Percentiles rank a stretch among this genome's conserved stretches.
Conservation (phyloP, 2,113 vertebrate genomes). For the Connochaetes taurinus region DNA sequence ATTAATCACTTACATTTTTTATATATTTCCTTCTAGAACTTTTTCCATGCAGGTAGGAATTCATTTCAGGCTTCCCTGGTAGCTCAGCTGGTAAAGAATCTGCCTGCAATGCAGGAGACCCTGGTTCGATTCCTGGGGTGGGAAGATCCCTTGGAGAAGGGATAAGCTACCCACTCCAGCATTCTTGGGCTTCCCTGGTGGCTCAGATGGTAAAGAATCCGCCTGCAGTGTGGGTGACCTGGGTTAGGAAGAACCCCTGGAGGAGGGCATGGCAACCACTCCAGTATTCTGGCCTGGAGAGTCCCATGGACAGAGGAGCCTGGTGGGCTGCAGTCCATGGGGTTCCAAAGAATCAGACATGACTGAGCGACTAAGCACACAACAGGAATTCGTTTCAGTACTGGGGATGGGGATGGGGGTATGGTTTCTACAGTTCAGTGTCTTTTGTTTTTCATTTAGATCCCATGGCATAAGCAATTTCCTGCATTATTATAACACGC, state of each 20-base stretch:
- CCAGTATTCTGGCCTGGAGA: neutral
- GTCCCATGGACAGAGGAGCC: neutral
- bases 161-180: neutral
- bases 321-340: neutral
- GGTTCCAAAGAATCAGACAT: neutral
- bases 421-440: neutral
- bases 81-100: neutral
- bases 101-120: neutral
- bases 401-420: neutral
- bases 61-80: neutral
- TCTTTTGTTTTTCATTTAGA: neutral
- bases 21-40: neutral
- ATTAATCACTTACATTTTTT: neutral
- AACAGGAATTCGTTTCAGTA: neutral
- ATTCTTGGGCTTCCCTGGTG: neutral
- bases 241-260: neutral
- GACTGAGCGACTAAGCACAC: neutral
- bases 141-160: neutral
- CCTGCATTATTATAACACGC: neutral
- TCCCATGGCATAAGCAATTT: neutral
- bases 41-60: neutral
- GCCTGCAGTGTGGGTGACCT: rapidly evolving
- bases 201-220: neutral
- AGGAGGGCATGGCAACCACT: neutral
- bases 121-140: rapidly evolving